Evolutionary conservation across 2,113 vertebrate species (phyloP), one percentile per base, ranked within the genome.

Genomic region (Galbula dea): DNA sequence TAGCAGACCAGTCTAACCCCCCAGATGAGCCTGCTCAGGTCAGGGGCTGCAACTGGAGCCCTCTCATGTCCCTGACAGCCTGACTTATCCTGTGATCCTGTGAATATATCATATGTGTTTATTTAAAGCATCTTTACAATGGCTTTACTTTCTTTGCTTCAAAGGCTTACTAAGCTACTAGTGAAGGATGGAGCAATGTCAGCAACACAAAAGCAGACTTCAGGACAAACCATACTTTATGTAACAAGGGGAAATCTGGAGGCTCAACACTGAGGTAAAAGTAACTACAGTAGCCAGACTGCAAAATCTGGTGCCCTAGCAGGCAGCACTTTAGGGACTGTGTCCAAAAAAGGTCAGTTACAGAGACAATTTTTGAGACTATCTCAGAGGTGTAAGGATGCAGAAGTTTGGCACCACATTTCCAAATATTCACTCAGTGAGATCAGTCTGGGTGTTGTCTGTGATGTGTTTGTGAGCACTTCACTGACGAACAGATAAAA

Each of bases 1-100:
- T 11, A 63, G 34, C 32, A 68, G 22, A 9, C 6, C 7, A 0
- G 0, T 23, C 37, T 55, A 48, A 45, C 2, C 0, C 7, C 4
- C 6, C 1, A 1, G 6, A 8, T 73, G 27, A 72, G 13, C 6
- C 32, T 36, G 30, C 34, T 58, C 27, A 30, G 36, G 12, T 20
- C 27, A 58, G 37, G 10, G 37, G 5, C 20, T 65, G 20, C 20
- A 16, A 51, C n/a, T 26, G 74, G 15, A 55, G 20, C 77, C 11
- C 22, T 89, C 10, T 19, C 15, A 32, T 3, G 22, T 52, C 10
- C 32, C 55, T 51, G 30, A 7, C 27, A 39, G 15, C 10, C 34
- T 45, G 9, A 62, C 7, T 29, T 58, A 45, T 4, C 15, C 71
- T 27, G 3, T 46, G n/a, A 78, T 57, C 27, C n/a, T n/a, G 10